Conservation (phyloP, 2,888 invertebrate genomes). For the Tetanocera ferruginea region DNA sequence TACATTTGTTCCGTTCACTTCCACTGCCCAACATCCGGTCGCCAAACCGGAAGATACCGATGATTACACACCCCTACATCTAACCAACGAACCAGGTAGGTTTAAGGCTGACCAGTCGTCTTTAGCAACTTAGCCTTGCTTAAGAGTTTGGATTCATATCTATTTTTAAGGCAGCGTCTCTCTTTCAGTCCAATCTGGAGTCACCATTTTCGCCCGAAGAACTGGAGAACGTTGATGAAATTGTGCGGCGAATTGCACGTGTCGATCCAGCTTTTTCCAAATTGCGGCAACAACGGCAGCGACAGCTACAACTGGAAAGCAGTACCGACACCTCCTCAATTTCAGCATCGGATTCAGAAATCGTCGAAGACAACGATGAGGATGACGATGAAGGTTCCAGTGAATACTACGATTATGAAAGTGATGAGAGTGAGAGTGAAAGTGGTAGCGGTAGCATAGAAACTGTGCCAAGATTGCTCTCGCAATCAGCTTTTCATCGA, state of each 20-base stretch:
- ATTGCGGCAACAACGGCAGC: conserved; percentile 28
- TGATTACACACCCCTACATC: conserved; percentile 58
- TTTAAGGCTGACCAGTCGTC: conserved; percentile 34
- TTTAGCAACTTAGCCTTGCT: conserved; percentile 45
- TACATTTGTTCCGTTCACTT: neutral
- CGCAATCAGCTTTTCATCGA: conserved; percentile 75
- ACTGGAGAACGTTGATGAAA: conserved; percentile 34
- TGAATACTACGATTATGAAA: conserved; percentile 61
- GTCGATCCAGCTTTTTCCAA: conserved; percentile 21
- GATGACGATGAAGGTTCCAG: conserved; percentile 54
- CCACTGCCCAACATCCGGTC: too few relatives aligned
- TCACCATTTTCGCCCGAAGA: conserved; percentile 53
- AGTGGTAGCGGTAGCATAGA: conserved; percentile 59
- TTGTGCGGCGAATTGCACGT: conserved; percentile 15
- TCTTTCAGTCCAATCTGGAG: conserved; percentile 66
- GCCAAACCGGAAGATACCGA: neutral
- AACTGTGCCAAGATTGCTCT: conserved; percentile 72
- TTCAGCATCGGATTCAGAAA: conserved; percentile 40
- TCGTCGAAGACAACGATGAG: conserved; percentile 39
- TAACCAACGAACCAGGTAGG: conserved; percentile 64
- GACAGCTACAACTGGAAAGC: conserved; percentile 19
- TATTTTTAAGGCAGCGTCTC: conserved; percentile 70
- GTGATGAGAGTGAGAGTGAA: conserved; percentile 50
- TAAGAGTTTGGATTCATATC: conserved; percentile 60
- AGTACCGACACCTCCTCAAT: conserved; percentile 39